Evolutionary conservation across 2,888 invertebrate genomes (phyloP).

Genomic region (Morinoia aosen): DNA sequence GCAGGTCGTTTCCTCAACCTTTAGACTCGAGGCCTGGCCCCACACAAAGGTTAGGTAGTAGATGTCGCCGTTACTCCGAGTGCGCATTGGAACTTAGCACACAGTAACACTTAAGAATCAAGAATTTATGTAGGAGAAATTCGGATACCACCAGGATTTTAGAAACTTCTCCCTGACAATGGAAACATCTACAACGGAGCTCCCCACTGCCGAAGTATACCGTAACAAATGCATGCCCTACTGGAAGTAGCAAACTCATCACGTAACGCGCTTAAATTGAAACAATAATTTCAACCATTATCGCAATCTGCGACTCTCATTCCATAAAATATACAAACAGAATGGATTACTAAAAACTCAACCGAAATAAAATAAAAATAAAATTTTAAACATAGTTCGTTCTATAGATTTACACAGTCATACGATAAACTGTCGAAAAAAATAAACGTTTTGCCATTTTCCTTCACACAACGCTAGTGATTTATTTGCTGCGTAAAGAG

Average conservation of each 20-base stretch:
- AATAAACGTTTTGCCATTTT: too few relatives aligned
- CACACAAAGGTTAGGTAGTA: conserved; percentile 3
- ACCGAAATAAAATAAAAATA: too few relatives aligned
- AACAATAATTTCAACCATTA: too few relatives aligned
- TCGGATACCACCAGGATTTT: not conserved
- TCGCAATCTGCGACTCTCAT: too few relatives aligned
- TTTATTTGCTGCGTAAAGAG: not conserved
- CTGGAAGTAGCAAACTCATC: too few relatives aligned
- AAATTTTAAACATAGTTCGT: too few relatives aligned
- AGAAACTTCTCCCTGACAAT: not conserved
- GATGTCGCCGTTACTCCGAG: not conserved
- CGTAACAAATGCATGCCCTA: too few relatives aligned
- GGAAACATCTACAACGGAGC: not conserved
- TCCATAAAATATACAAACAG: too few relatives aligned
- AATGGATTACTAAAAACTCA: too few relatives aligned
- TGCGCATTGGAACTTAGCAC: not conserved
- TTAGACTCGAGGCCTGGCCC: not conserved
- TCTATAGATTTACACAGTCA: too few relatives aligned
- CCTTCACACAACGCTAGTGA: not conserved
- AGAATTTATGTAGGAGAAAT: not conserved
- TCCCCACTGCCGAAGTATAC: not conserved
- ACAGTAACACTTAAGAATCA: not conserved
- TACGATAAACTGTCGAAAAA: too few relatives aligned
- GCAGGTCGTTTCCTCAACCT: not conserved
- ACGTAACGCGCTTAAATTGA: too few relatives aligned